phyloP scores from a whole-genome alignment of 2,113 vertebrate species.

The Phainopepla nitens region DNA sequence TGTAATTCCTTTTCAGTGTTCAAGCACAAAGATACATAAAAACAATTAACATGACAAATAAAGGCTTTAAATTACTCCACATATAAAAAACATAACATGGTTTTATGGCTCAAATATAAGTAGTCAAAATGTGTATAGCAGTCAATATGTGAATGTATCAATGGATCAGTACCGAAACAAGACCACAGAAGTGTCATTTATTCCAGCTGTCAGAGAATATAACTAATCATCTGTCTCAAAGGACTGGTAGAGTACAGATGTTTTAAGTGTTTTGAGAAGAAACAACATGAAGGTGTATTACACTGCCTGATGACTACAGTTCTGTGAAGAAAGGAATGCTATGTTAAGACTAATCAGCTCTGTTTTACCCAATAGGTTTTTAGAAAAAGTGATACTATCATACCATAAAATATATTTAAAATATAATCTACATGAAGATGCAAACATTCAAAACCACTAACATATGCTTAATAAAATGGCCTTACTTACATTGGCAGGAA shows the following conservation, averaged over 20 bases:
- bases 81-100: neutral
- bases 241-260: neutral
- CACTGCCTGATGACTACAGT: neutral
- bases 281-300: neutral
- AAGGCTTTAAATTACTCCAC: neutral
- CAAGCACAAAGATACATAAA: neutral
- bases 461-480: neutral
- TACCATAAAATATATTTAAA: neutral
- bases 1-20: neutral
- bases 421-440: neutral
- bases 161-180: neutral
- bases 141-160: neutral
- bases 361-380: neutral
- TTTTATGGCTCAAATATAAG: neutral
- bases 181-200: neutral
- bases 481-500: constrained; percentile 86
- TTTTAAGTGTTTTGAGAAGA: neutral
- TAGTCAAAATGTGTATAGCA: neutral
- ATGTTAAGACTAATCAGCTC: neutral
- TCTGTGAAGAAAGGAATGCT: neutral
- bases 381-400: neutral
- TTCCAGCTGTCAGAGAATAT: neutral
- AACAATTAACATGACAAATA: neutral
- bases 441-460: neutral
- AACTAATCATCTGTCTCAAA: neutral